Conservation (phyloP, 2,888 invertebrate species). For the Dexiosoma caninum region DNA sequence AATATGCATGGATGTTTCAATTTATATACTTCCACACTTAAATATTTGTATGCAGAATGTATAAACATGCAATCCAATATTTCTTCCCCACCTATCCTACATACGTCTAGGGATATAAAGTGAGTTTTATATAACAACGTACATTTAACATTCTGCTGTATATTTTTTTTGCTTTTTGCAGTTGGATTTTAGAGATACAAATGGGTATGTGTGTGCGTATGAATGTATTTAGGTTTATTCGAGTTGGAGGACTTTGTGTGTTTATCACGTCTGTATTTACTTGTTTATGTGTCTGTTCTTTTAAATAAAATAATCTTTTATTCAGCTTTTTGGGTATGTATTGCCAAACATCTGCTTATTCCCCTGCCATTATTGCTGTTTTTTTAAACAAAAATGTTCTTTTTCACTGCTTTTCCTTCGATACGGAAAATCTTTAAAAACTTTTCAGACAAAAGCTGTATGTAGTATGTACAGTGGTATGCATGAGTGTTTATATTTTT, state of each 20-base stretch:
- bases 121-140: constrained; percentile 18
- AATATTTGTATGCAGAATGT: neutral
- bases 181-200: neutral
- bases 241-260: neutral
- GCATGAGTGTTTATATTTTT: neutral
- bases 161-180: neutral
- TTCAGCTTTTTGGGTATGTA: neutral
- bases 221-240: neutral
- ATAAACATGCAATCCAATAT: neutral
- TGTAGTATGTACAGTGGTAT: neutral
- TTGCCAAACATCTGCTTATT: neutral
- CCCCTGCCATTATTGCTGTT: neutral
- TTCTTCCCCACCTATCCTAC: neutral
- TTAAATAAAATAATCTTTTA: too few species aligned
- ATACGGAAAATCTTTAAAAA: constrained; percentile 26
- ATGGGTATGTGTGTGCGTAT: neutral
- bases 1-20: neutral
- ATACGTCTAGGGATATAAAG: neutral
- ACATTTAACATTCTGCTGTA: neutral
- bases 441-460: constrained; percentile 55
- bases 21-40: too few species aligned
- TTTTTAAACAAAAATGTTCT: neutral
- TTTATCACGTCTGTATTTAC: neutral
- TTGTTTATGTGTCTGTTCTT: neutral
- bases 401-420: neutral